Evolutionary conservation across 2,888 invertebrate species (phyloP).

Genomic region (Acleris literana): DNA sequence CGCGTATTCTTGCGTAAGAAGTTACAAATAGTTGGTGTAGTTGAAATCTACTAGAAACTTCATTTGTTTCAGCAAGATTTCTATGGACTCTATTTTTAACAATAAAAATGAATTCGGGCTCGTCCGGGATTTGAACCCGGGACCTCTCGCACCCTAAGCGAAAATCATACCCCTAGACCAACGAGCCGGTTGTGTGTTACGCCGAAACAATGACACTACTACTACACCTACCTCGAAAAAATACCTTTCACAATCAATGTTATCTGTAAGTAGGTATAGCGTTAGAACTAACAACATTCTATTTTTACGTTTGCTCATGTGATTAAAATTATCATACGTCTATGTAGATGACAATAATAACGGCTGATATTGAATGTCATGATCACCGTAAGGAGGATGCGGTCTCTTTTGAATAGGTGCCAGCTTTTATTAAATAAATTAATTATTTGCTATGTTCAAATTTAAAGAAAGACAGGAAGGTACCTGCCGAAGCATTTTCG

Average conservation of each 20-base stretch:
- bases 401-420: too few species aligned
- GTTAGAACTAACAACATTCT: too few species aligned
- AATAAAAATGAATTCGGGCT: conserved; percentile 62
- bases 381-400: too few species aligned
- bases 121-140: conserved; percentile 85
- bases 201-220: background rate
- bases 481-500: too few species aligned
- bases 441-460: too few species aligned
- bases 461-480: too few species aligned
- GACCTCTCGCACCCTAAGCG: conserved; percentile 84
- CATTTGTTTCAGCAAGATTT: background rate
- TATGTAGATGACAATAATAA: too few species aligned
- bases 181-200: conserved; percentile 64
- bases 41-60: background rate
- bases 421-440: too few species aligned
- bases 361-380: too few species aligned
- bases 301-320: too few species aligned
- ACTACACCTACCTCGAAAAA: background rate
- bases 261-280: background rate
- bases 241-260: background rate
- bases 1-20: too few species aligned
- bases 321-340: too few species aligned
- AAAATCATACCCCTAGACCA: conserved; percentile 85
- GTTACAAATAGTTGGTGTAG: background rate
- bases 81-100: background rate